Percentiles rank a stretch among this genome's conserved stretches.
Conservation (phyloP, 2,113 vertebrate genomes). For the Nesospiza acunhae region DNA sequence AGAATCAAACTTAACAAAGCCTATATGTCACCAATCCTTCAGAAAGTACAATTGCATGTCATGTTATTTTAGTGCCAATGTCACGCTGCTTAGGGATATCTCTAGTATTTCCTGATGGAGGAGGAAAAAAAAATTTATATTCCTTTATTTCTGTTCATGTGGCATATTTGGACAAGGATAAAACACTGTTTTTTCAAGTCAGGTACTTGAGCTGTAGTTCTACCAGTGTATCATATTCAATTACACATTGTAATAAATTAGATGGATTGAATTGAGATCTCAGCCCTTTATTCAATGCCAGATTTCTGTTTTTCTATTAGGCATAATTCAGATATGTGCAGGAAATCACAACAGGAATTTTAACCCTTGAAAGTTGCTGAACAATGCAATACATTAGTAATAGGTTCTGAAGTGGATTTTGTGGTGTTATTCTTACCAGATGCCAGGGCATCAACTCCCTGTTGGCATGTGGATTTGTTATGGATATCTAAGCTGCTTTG, state of each 20-base stretch:
- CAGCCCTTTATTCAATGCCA: neutral
- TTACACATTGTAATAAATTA: neutral
- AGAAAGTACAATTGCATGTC: neutral
- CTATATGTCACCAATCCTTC: neutral
- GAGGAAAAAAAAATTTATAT: neutral
- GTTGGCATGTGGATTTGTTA: neutral
- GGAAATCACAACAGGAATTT: neutral
- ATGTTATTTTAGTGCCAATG: neutral
- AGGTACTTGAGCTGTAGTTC: neutral
- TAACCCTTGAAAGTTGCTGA: neutral
- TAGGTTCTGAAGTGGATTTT: constrained; percentile 24
- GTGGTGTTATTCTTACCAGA: neutral
- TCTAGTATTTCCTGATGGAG: neutral
- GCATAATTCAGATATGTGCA: neutral
- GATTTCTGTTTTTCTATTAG: neutral
- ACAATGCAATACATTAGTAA: neutral
- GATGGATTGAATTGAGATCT: neutral
- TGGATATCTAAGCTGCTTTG: neutral
- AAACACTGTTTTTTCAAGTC: neutral
- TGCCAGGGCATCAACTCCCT: constrained; percentile 6
- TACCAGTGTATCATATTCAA: neutral
- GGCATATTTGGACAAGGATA: neutral
- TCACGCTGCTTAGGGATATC: neutral
- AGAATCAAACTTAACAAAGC: neutral
- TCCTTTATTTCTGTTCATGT: neutral